Percentiles rank a stretch among this genome's conserved stretches.
Conservation (phyloP, 2,797 vertebrate species). For the Capromys pilorides region DNA sequence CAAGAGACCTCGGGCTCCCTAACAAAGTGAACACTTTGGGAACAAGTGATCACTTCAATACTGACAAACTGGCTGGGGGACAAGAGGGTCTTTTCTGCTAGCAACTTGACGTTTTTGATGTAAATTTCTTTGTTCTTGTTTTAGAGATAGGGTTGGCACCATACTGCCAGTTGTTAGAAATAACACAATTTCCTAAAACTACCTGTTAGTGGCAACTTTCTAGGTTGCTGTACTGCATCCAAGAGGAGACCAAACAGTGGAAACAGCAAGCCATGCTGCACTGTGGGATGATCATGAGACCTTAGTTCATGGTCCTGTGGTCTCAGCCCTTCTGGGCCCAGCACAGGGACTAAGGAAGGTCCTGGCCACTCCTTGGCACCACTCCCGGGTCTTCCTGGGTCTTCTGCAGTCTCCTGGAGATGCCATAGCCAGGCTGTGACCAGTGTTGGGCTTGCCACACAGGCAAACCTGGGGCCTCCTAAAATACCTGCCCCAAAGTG, state of each 20-base stretch:
- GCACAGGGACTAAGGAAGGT: background rate
- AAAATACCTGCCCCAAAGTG: background rate
- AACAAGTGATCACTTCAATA: background rate
- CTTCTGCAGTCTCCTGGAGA: background rate
- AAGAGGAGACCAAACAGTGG: background rate
- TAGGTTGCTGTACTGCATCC: background rate
- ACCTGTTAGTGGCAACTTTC: background rate
- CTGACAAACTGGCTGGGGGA: background rate
- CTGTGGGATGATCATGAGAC: background rate
- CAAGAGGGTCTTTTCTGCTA: background rate
- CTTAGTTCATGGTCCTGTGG: background rate
- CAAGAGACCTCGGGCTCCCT: background rate
- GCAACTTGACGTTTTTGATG: background rate
- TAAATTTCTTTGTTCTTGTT: background rate
- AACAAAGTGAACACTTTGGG: background rate
- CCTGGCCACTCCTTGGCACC: background rate
- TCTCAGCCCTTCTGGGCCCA: background rate
- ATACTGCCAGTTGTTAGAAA: background rate
- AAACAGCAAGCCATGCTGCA: rapidly evolving
- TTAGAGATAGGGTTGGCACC: background rate
- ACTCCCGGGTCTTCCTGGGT: background rate
- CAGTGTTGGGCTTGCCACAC: background rate
- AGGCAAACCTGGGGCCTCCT: background rate
- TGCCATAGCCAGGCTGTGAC: background rate
- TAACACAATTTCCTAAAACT: background rate